phyloP scores from a whole-genome alignment of 2,113 vertebrate species.

The Channa argus region DNA sequence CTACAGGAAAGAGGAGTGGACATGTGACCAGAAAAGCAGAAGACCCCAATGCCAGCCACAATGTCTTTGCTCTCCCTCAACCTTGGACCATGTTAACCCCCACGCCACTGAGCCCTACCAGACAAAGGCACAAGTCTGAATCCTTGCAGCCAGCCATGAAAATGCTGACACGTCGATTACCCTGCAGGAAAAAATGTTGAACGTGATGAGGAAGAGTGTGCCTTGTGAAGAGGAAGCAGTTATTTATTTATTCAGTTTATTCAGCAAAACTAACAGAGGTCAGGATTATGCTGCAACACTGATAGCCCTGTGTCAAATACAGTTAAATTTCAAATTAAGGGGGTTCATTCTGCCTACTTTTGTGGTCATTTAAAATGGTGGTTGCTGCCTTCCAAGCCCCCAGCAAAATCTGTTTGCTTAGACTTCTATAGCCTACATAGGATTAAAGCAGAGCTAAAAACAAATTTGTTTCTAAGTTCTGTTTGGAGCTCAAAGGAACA shows the following conservation, averaged over 20 bases:
- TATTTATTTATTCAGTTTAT: constrained; percentile 80
- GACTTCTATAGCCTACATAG: constrained; percentile 47
- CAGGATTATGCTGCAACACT: constrained; percentile 69
- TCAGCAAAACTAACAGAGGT: constrained; percentile 81
- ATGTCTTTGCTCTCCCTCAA: constrained; percentile 26
- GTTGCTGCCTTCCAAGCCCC: constrained; percentile 34
- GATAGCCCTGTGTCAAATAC: constrained; percentile 73
- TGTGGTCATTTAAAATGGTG: constrained; percentile 74
- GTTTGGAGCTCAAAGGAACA: constrained; percentile 36
- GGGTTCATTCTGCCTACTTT: constrained; percentile 65
- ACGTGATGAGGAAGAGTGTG: constrained; percentile 63
- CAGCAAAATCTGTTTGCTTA: constrained; percentile 58
- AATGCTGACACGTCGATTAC: constrained; percentile 80
- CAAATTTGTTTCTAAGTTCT: constrained; percentile 41
- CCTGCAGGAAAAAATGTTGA: constrained; percentile 31
- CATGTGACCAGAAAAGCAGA: constrained; percentile 28
- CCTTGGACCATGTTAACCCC: constrained; percentile 64
- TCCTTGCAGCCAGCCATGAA: constrained; percentile 73
- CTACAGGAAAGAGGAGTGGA: constrained; percentile 36
- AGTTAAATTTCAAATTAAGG: constrained; percentile 78
- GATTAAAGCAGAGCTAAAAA: constrained; percentile 38
- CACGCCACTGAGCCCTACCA: constrained; percentile 12
- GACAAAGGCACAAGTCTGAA: constrained; percentile 55
- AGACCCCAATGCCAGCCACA: constrained; percentile 39
- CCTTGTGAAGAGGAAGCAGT: constrained; percentile 62